phyloP scores from a whole-genome alignment of 1,140 invertebrate genomes.

The Oedothorax gibbosus region DNA sequence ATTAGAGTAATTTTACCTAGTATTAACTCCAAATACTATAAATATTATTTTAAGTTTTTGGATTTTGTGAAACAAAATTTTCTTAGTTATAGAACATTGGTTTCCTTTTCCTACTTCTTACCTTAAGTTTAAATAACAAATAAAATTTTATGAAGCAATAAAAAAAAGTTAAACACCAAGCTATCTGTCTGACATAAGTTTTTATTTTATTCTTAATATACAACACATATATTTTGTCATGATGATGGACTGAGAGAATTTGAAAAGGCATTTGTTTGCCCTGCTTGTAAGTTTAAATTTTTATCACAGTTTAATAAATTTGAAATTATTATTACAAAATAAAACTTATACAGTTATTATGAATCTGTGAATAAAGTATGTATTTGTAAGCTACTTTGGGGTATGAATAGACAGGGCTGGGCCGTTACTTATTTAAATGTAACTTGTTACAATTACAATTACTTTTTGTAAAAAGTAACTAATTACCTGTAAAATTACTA shows the following conservation, averaged over 20 bases:
- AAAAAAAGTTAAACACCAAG: background rate
- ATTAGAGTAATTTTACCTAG: too few relatives aligned
- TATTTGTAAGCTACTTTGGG: background rate
- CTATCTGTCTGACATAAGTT: background rate
- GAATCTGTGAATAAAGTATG: background rate
- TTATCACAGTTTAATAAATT: background rate
- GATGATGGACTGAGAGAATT: conserved; percentile 68
- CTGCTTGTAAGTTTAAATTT: conserved; percentile 65
- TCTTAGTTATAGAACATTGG: background rate
- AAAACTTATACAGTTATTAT: background rate
- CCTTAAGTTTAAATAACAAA: background rate
- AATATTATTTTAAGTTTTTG: too few relatives aligned
- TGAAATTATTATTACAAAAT: background rate
- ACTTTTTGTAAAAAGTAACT: too few relatives aligned
- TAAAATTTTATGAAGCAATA: background rate
- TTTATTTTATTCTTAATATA: background rate
- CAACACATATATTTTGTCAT: conserved; percentile 67
- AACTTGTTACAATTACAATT: too few relatives aligned
- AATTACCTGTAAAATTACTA: too few relatives aligned
- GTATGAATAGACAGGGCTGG: too few relatives aligned
- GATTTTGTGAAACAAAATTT: background rate
- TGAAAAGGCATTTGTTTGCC: conserved; percentile 65
- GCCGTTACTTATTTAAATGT: too few relatives aligned
- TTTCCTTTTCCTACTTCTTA: background rate
- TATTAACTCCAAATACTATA: too few relatives aligned